Percentiles rank a stretch among this genome's conserved stretches.
Evolutionary conservation across 2,888 invertebrate genomes (phyloP).

Genomic region (Stenodema calcarata): DNA sequence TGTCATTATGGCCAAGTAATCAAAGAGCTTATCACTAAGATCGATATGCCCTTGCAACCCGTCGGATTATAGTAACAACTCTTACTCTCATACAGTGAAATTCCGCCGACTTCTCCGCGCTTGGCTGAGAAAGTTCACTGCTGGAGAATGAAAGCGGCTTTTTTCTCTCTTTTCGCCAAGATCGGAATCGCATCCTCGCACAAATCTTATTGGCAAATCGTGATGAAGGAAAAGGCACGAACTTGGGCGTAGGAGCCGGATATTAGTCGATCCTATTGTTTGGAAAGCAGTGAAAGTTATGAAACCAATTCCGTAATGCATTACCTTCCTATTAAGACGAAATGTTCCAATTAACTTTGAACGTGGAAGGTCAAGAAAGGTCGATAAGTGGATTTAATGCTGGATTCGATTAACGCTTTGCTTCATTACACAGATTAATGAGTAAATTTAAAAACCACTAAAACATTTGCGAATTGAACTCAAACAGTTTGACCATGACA

Average conservation of each 20-base stretch:
- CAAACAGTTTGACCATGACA: too few relatives aligned
- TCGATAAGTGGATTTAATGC: too few relatives aligned
- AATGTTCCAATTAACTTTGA: background rate
- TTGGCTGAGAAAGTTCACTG: background rate
- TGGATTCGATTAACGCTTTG: too few relatives aligned
- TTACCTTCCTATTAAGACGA: background rate
- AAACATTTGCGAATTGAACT: too few relatives aligned
- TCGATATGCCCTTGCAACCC: background rate
- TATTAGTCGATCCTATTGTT: background rate
- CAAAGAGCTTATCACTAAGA: too few relatives aligned
- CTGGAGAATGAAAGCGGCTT: background rate
- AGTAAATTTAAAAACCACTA: too few relatives aligned
- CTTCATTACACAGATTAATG: too few relatives aligned
- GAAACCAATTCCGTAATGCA: background rate
- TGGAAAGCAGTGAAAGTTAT: background rate
- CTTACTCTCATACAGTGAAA: background rate
- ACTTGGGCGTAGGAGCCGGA: background rate
- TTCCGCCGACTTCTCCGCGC: background rate
- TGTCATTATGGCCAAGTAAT: too few relatives aligned
- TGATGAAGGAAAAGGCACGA: background rate
- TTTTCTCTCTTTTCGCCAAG: background rate
- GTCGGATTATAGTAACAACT: background rate
- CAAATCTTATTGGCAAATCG: background rate
- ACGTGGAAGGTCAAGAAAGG: background rate
- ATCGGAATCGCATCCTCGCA: background rate